These are phyloP conservation scores for Pemphigus obesinymphae DNA, from an alignment of 1,140 invertebrate species.

Conservation along the genomic window DNA sequence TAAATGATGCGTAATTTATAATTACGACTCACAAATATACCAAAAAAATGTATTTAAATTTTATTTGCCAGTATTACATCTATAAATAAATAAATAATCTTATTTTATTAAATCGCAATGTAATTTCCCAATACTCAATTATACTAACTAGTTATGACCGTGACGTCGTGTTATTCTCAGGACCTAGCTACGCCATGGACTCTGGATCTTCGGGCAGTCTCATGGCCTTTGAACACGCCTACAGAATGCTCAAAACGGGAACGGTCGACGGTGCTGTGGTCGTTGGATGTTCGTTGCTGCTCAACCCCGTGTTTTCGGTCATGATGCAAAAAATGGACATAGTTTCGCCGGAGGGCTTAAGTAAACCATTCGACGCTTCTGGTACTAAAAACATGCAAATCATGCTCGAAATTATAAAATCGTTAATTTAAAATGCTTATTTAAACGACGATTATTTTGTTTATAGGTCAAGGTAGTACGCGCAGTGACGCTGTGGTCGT, in stretches of 20 bases:
- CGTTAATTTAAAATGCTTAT: no score
- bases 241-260: constrained; percentile 67
- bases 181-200: constrained; percentile 78
- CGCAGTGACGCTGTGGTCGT: constrained; percentile 58
- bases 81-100: no score
- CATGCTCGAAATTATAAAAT: neutral
- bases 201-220: constrained; percentile 86
- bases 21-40: no score
- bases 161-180: constrained; percentile 47
- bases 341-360: constrained; percentile 75
- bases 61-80: no score
- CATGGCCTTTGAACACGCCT: constrained; percentile 77
- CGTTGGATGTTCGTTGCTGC: constrained; percentile 71
- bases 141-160: no score
- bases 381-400: constrained; percentile 53
- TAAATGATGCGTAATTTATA: no score
- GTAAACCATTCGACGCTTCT: constrained; percentile 82
- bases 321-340: constrained; percentile 74
- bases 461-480: constrained; percentile 57
- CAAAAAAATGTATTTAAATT: no score
- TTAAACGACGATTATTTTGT: neutral
- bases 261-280: constrained; percentile 83
- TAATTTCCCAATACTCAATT: no score
- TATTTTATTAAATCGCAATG: no score
- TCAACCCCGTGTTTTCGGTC: constrained; percentile 78